These are phyloP conservation scores for Empis stercorea DNA, from an alignment of 2,888 invertebrate species.

Conservation along the genomic window DNA sequence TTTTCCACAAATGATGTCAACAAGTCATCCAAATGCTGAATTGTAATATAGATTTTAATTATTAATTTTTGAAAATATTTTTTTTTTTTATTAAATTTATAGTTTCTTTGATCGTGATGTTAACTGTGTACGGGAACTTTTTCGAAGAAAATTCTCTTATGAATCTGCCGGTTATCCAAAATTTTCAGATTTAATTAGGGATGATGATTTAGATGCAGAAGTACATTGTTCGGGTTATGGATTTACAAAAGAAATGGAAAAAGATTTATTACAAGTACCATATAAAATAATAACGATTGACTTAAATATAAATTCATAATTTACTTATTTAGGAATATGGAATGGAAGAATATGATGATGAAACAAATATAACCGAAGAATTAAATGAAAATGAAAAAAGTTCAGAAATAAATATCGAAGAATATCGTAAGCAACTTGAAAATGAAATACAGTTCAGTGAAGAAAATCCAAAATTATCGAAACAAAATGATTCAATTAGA, in stretches of 20 bases:
- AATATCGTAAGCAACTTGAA: constrained; percentile 30
- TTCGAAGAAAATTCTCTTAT: constrained; percentile 75
- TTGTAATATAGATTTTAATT: constrained; percentile 42
- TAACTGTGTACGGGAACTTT: constrained; percentile 79
- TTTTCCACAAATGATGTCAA: constrained; percentile 99
- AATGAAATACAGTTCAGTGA: constrained; percentile 37
- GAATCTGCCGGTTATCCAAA: constrained; percentile 72
- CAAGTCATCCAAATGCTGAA: constrained; percentile 81
- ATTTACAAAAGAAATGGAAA: constrained; percentile 68
- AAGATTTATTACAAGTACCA: constrained; percentile 48
- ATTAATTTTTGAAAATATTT: not conserved
- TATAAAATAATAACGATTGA: not conserved
- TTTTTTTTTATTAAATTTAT: constrained; percentile 11
- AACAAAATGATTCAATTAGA: constrained; percentile 35
- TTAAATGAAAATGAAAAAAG: constrained; percentile 21
- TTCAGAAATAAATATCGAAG: constrained; percentile 26
- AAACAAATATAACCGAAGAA: constrained; percentile 23
- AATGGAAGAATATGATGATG: constrained; percentile 34
- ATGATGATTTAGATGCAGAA: constrained; percentile 75
- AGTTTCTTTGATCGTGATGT: constrained; percentile 94
- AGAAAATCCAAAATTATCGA: constrained; percentile 33
- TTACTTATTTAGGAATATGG: constrained; percentile 38
- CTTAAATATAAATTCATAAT: not conserved
- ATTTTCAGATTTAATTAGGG: constrained; percentile 62
- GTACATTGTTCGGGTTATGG: constrained; percentile 88